A percentile compares a stretch with the other conserved stretches of the same genome.
phyloP scores from a whole-genome alignment of 92 coral and sea anemone species.

The Montipora capitata region DNA sequence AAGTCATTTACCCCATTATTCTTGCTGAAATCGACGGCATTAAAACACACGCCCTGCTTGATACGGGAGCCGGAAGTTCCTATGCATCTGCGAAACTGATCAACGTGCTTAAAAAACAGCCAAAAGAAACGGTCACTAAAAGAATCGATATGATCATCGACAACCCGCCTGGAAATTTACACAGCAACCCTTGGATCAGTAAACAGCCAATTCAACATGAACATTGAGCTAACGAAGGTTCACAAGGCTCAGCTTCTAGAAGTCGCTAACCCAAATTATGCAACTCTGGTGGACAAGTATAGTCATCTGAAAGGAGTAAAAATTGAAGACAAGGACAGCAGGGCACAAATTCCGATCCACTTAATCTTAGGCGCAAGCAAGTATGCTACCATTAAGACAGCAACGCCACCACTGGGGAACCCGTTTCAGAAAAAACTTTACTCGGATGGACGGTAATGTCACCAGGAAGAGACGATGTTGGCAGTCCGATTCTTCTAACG shows the following conservation, averaged over 20 bases:
- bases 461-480: constrained; percentile 60
- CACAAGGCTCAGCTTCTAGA: constrained; percentile 57
- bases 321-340: constrained; percentile 53
- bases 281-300: constrained; percentile 49
- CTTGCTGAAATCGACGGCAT: constrained; percentile 54
- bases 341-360: constrained; percentile 61
- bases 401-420: constrained; percentile 61
- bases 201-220: no score
- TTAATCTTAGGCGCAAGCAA: constrained; percentile 68
- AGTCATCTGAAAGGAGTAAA: constrained; percentile 65
- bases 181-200: constrained; percentile 30
- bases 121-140: constrained; percentile 22
- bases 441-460: constrained; percentile 72
- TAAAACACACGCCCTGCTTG: constrained; percentile 22
- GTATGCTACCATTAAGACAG: constrained; percentile 38
- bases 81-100: constrained; percentile 41
- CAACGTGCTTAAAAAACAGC: constrained; percentile 16
- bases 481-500: constrained; percentile 39
- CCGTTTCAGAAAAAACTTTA: constrained; percentile 56
- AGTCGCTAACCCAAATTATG: constrained; percentile 64
- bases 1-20: constrained; percentile 51
- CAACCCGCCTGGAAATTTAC: constrained; percentile 46
- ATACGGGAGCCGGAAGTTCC: constrained; percentile 54
- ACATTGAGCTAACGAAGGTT: constrained; percentile 24
- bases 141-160: no score